A percentile compares a stretch with the other conserved stretches of the same genome.
phyloP scores from a whole-genome alignment of 2,888 invertebrate genomes.

The Epirrita christyi region DNA sequence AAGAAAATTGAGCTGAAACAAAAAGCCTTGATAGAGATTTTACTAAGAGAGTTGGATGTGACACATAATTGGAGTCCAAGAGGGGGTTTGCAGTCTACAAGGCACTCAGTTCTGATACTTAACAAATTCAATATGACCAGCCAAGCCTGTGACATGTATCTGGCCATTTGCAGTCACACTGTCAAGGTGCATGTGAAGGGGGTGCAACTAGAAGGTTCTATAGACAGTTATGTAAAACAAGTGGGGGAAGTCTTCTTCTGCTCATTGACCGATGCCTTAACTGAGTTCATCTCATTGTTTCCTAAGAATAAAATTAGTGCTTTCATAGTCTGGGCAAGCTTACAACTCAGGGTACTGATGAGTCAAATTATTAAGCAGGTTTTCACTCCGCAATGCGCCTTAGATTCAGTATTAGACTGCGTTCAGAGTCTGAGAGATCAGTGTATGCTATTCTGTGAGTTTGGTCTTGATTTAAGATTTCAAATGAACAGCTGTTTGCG shows the following conservation, averaged over 20 bases:
- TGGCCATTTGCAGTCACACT: slow-evolving; percentile 92
- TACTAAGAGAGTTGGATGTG: slow-evolving; percentile 95
- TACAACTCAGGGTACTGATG: slow-evolving; percentile 91
- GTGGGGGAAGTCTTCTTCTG: slow-evolving; percentile 94
- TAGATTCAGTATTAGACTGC: slow-evolving; percentile 94
- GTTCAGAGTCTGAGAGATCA: slow-evolving; percentile 91
- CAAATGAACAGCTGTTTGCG: slow-evolving; percentile 94
- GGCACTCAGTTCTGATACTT: slow-evolving; percentile 93
- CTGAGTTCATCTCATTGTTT: slow-evolving; percentile 88
- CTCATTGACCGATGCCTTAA: slow-evolving; percentile 89
- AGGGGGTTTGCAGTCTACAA: slow-evolving; percentile 93
- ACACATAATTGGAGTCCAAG: slow-evolving; percentile 96
- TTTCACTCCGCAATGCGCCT: slow-evolving; percentile 94
- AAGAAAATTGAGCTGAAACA: slow-evolving; percentile 89
- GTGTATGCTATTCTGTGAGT: slow-evolving; percentile 85
- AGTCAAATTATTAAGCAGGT: slow-evolving; percentile 94
- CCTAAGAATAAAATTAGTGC: slow-evolving; percentile 87
- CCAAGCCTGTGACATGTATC: slow-evolving; percentile 92
- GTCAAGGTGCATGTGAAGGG: slow-evolving; percentile 92
- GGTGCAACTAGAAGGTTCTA: slow-evolving; percentile 92
- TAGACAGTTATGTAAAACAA: slow-evolving; percentile 91
- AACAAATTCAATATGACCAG: slow-evolving; percentile 88
- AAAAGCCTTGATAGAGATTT: slow-evolving; percentile 91
- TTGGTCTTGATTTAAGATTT: slow-evolving; percentile 96
- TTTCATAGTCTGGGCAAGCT: slow-evolving; percentile 96